Evolutionary conservation across 1,140 invertebrate genomes (phyloP).

Genomic region (Diploscapter pachys): DNA sequence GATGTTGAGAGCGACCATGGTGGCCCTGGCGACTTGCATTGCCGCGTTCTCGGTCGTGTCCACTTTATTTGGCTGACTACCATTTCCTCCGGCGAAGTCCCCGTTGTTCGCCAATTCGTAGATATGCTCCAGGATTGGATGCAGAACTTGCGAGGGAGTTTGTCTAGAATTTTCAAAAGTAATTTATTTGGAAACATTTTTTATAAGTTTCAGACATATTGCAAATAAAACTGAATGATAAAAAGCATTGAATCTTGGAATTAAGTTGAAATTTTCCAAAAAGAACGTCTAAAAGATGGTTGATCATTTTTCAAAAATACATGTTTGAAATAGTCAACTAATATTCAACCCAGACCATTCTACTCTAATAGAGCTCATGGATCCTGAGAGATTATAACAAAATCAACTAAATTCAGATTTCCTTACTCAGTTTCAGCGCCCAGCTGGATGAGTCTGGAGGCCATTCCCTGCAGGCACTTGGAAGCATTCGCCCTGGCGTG

Average conservation of each 20-base stretch:
- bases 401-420: neutral
- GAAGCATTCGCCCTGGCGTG: conserved; percentile 6
- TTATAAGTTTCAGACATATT: too few relatives aligned
- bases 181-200: neutral
- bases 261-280: too few relatives aligned
- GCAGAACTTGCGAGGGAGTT: conserved; percentile 15
- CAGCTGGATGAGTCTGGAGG: conserved; percentile 10
- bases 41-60: conserved; percentile 7
- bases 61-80: too few relatives aligned
- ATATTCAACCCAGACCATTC: too few relatives aligned
- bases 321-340: too few relatives aligned
- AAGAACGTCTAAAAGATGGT: too few relatives aligned
- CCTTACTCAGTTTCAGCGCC: conserved; percentile 23
- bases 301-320: too few relatives aligned
- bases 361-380: neutral
- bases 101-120: conserved; percentile 18
- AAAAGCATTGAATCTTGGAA: too few relatives aligned
- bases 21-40: conserved; percentile 15
- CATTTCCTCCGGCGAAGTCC: too few relatives aligned
- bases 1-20: conserved; percentile 38
- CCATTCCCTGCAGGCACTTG: conserved; percentile 19
- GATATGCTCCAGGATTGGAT: conserved; percentile 27
- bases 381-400: neutral
- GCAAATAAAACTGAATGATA: too few relatives aligned
- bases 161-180: conserved; percentile 26